These are phyloP conservation scores for Andrena marginata DNA, from an alignment of 2,888 invertebrate species.

Conservation along the genomic window DNA sequence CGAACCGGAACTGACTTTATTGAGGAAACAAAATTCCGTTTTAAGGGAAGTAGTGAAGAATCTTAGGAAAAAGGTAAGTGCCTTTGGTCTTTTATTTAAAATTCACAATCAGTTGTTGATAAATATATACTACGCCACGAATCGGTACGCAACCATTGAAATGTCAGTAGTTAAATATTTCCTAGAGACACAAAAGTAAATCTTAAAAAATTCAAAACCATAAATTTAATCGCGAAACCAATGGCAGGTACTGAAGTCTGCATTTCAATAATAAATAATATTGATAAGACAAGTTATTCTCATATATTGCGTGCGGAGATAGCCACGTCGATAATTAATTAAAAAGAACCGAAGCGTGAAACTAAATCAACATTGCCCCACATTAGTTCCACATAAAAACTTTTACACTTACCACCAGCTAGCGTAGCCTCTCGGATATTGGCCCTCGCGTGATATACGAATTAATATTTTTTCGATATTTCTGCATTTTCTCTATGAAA, in stretches of 20 bases:
- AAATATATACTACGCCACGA: background rate
- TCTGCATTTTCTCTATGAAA: background rate
- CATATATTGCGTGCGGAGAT: too few relatives aligned
- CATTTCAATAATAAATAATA: too few relatives aligned
- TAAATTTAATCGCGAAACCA: too few relatives aligned
- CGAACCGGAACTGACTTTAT: constrained; percentile 59
- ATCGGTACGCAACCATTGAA: background rate
- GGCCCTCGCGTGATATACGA: too few relatives aligned
- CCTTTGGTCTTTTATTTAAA: background rate
- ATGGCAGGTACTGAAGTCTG: too few relatives aligned
- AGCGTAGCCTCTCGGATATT: background rate
- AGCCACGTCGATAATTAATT: background rate
- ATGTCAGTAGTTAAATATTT: too few relatives aligned
- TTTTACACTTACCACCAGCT: background rate
- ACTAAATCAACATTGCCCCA: background rate
- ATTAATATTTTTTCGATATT: background rate
- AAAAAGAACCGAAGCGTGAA: background rate
- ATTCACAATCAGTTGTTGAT: too few relatives aligned
- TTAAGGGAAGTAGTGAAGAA: constrained; percentile 71
- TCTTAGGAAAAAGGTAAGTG: constrained; percentile 70
- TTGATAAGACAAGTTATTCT: too few relatives aligned
- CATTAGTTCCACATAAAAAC: background rate
- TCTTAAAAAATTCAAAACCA: too few relatives aligned
- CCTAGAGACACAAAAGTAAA: too few relatives aligned
- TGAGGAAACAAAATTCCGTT: constrained; percentile 75